Conservation (phyloP, 2,113 vertebrate genomes). For the Crotalus tigris region DNA sequence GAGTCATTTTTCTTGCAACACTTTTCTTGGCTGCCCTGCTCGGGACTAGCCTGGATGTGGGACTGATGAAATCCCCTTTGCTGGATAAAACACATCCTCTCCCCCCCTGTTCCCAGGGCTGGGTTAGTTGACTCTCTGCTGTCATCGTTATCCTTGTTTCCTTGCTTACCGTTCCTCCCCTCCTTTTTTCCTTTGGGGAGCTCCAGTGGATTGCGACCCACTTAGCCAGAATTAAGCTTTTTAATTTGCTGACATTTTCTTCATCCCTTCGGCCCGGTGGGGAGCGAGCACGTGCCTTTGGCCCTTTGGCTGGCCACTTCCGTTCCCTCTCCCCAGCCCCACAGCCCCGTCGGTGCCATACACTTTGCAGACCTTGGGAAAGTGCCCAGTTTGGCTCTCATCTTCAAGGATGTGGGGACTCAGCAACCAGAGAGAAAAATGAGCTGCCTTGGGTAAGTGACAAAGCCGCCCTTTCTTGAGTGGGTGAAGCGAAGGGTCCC, state of each 20-base stretch:
- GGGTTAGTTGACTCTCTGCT: neutral
- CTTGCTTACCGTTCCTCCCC: neutral
- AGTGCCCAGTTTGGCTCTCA: conserved; percentile 30
- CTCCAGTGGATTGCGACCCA: conserved; percentile 57
- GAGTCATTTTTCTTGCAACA: neutral
- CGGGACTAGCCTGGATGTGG: neutral
- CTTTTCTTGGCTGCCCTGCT: neutral
- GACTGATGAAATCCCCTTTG: neutral
- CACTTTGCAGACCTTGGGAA: conserved; percentile 18
- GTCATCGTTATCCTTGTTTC: neutral
- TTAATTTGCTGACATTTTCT: conserved; percentile 63
- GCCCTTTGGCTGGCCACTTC: neutral
- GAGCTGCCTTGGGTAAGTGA: conserved; percentile 85
- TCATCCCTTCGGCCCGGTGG: conserved; percentile 64
- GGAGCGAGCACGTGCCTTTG: conserved; percentile 48
- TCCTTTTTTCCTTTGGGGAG: neutral
- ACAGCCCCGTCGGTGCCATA: conserved; percentile 43
- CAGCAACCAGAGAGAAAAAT: conserved; percentile 66
- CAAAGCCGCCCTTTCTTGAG: conserved; percentile 10
- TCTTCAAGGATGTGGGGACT: conserved; percentile 52
- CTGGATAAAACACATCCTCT: neutral
- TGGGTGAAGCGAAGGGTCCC: neutral
- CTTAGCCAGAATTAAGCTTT: conserved; percentile 65
- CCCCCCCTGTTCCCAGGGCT: neutral
- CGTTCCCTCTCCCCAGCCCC: conserved; percentile 27